Evolutionary conservation across 2,888 invertebrate genomes (phyloP).

Genomic region (Lissocephala sabroskyi): DNA sequence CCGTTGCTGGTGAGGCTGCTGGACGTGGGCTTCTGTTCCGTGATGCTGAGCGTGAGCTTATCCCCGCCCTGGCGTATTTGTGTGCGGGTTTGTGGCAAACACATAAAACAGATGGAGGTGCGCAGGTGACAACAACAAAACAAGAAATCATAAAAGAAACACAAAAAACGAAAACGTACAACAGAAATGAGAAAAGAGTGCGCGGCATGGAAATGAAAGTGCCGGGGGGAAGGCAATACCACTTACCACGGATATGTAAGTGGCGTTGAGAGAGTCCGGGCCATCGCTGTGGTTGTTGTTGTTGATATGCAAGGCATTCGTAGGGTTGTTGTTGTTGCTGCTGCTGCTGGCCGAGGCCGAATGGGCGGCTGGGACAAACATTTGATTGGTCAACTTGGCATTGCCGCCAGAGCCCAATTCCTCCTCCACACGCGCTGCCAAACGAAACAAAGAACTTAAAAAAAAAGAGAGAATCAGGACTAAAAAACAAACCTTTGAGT

Average conservation of each 20-base stretch:
- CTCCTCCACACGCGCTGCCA: constrained; percentile 79
- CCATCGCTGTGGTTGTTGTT: constrained; percentile 62
- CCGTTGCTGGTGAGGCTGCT: constrained; percentile 38
- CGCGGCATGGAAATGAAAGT: constrained; percentile 34
- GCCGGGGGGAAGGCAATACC: constrained; percentile 8
- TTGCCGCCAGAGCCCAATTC: constrained; percentile 69
- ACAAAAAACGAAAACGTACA: constrained; percentile 33
- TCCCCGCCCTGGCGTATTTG: constrained; percentile 84
- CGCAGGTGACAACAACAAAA: too few species aligned
- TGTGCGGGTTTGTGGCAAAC: too few species aligned
- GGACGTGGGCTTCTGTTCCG: constrained; percentile 74
- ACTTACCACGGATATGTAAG: constrained; percentile 85
- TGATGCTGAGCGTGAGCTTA: constrained; percentile 79
- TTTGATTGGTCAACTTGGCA: constrained; percentile 76
- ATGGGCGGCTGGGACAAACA: constrained; percentile 74
- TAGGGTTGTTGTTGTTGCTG: constrained; percentile 56
- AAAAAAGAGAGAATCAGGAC: not conserved
- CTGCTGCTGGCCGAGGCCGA: constrained; percentile 66
- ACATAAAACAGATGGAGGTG: too few species aligned
- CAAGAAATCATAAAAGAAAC: constrained; percentile 30
- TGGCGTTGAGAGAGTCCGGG: constrained; percentile 76
- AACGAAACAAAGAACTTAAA: constrained; percentile 16
- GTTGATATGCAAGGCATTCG: constrained; percentile 30
- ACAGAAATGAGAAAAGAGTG: constrained; percentile 45
- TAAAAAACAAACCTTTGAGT: constrained; percentile 83